Evolutionary conservation across 2,888 invertebrate genomes (phyloP).

Genomic region (Drosophila glabriapex): DNA sequence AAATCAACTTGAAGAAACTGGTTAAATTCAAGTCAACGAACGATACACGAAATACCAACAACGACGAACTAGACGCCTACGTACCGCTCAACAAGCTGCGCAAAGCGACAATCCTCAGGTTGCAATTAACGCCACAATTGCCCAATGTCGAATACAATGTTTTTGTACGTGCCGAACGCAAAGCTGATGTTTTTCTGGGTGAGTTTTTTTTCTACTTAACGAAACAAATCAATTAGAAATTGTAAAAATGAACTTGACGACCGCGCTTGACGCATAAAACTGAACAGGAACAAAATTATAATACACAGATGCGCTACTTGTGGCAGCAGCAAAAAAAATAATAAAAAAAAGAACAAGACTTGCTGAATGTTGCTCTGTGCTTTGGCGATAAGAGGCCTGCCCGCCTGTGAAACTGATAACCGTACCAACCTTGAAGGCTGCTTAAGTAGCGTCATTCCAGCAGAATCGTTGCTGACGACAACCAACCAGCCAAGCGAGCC

Average conservation of each 20-base stretch:
- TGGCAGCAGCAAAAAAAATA: neutral
- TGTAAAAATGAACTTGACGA: constrained; percentile 33
- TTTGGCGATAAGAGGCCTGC: constrained; percentile 43
- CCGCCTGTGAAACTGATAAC: constrained; percentile 60
- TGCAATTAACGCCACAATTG: constrained; percentile 81
- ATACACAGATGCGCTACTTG: constrained; percentile 30
- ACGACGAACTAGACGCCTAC: constrained; percentile 82
- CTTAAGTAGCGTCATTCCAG: constrained; percentile 43
- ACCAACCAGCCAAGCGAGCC: neutral
- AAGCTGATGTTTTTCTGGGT: constrained; percentile 83
- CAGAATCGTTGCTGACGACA: constrained; percentile 57
- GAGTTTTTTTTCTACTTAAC: constrained; percentile 48
- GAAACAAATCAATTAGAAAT: constrained; percentile 18
- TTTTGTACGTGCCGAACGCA: constrained; percentile 83
- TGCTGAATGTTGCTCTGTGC: constrained; percentile 25
- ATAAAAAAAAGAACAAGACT: constrained; percentile 3
- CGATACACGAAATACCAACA: constrained; percentile 47
- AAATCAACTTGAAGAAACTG: constrained; percentile 83
- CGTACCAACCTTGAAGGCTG: constrained; percentile 62
- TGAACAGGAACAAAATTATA: constrained; percentile 26
- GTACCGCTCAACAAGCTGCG: constrained; percentile 82
- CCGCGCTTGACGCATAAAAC: constrained; percentile 38
- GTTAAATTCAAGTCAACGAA: constrained; percentile 79
- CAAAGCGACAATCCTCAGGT: constrained; percentile 74
- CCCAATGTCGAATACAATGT: constrained; percentile 74